Base-by-base conservation (phyloP, 2,113 vertebrate species). In the Colistium nudipinnis region DNA sequence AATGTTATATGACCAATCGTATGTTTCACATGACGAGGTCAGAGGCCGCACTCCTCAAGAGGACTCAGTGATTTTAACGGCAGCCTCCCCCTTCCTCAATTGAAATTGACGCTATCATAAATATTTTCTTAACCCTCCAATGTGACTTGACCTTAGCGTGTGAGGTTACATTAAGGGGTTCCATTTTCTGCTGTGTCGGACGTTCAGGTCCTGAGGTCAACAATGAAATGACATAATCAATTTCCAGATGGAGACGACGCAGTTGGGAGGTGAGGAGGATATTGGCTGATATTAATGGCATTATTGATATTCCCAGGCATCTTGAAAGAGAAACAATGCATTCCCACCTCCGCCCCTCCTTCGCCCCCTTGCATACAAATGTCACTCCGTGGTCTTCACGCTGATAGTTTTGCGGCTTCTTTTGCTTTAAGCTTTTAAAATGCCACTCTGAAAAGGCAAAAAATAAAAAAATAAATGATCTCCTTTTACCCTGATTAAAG, bases 191-290 rank as follows among this genome's bases (percentile, higher is more conserved):
- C 77, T 71, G 72, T 52, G 51, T 82, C 33, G 14, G 38, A 65
- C 45, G 33, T 28, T 22, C 17, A 78, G 49, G 81, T 72, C 43
- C 22, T 47, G 36, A 56, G 85, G 78, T 82, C 76, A 80, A 70
- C 27, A 59, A 24, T 55, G 30, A 70, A 81, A 70, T 56, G 16
- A 74, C n/a, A 61, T 66, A 86, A 81, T 86, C 85, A 80, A 88
- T 88, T 24, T 70, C 74, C 75, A 67, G 81, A 82, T 70, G 22
- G 77, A 80, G 67, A 67, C 31, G 67, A 67, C 31, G 17, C 24
- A 69, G 47, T 59, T 38, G 60, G 19, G 43, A 51, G 70, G 63
- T 43, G 70, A 16, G 57, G 56, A 80, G 67, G 54, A 82, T 76
- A 74, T 17, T 14, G 53, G 61, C 44, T 71, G 31, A 82, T 76